Base-by-base conservation (phyloP, 2,888 invertebrate species). In the Galerucella calmariensis region DNA sequence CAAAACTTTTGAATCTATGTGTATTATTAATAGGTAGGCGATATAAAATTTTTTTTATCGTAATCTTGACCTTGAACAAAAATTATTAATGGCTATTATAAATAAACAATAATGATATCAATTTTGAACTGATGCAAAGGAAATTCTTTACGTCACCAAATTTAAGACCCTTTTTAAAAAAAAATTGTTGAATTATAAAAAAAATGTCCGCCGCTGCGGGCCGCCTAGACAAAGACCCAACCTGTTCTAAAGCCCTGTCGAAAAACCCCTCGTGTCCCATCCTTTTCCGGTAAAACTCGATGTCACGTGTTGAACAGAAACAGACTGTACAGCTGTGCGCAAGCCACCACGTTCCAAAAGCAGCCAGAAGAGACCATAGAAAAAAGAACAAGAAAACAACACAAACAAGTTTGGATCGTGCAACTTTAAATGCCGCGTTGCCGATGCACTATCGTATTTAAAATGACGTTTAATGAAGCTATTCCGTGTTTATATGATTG, bases 381-480 rank as follows among this genome's bases (percentile, higher is more conserved):
- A 58, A 68, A 68, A 62, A 71, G 9, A 69, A 41, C 51, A 70
- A 41, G 63, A 77, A 76, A 81, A 81, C 82, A 79, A 76, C 79
- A 79, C 79, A 81, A 82, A 82, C 82, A 78, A 81, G 82, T 82
- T 81, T 81, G 79, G 81, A 81, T 81, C 82, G 81, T 82, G 82
- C 82, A 82, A 79, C 80, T 79, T 79, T 84, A 58, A n/a, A 46
- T n/a, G 74, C 51, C 73, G 73, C 72, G 84, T 84, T 84, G 85
- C 85, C 71, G 53, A 56, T 27, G 53, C 16, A 6, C 11, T 1
- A 14, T 44, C 48, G n/a, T 24, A 9, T 62, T 62, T 62, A n/a
- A 5, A 51, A 51, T 51, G 8, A n/a, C 51, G 9, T 41, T 41
- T 41, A 41, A 41, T 41, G 35, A 41, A 41, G 8, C 35, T 41